Evolutionary conservation across 2,888 invertebrate species (phyloP), one percentile per base, ranked within the genome.

Genomic region (Plagodis dolabraria): DNA sequence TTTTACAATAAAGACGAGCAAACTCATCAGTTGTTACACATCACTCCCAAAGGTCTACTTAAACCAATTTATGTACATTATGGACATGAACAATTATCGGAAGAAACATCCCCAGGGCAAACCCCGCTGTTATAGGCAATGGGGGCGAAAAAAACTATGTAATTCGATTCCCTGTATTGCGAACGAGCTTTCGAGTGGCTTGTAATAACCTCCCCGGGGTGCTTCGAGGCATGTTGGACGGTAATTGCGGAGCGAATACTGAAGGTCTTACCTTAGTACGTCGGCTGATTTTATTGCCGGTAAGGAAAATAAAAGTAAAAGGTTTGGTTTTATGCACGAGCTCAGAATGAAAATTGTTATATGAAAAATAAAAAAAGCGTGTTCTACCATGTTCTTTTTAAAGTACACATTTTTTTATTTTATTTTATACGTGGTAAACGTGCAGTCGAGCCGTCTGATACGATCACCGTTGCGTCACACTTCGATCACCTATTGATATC

Each of bases 131-230:
- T 55, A 50, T 6, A 40, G 44, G 43, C 59, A 36, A 42, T 43
- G 62, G 52, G 62, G 60, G 50, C 67, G 56, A 74, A 40, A 40
- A 77, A 79, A 74, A 74, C 73, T 76, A 74, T 72, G 70, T 75
- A 74, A 79, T 74, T 73, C 66, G 75, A 79, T 77, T 74, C 53
- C 60, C 68, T 68, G 62, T 58, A 70, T 70, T 49, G 53, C 50
- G 49, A 70, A 69, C 67, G 69, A 73, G 69, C 75, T 69, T 74
- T 72, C 66, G 50, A 75, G 72, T 68, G 61, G 72, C 57, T 67
- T 70, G 70, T 78, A 75, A 78, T 78, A 70, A 70, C 65, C 67
- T 72, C 79, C 74, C 70, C 59, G 49, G 73, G 74, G 79, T 47
- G 34, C 22, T 53, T 45, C 44, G 42, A 5, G 56, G 55, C 45